Evolutionary conservation across 1,140 invertebrate species (phyloP), one percentile per base, ranked within the genome.

Genomic region (Drosophila sp.): DNA sequence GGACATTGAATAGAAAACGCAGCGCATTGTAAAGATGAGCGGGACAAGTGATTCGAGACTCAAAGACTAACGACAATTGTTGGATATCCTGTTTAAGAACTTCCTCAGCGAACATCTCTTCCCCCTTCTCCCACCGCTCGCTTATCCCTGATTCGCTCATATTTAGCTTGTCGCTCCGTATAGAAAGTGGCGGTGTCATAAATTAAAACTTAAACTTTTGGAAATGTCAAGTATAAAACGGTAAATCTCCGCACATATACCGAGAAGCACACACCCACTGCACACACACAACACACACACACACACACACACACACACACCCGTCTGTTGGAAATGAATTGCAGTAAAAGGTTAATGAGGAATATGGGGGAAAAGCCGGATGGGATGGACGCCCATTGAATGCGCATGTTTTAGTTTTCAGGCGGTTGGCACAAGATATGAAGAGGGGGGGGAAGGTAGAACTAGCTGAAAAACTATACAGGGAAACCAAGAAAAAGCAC

Each of bases 151-250:
- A 67, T 79, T 79, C 79, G 79, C 79, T 89, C 84, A 89, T 89
- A 89, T 89, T 89, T 84, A 84, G 80, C 67, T 89, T 84, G 77
- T 84, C 80, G 76, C 41, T 57, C 38, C 70, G 77, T 75, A 90
- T 90, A 91, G 89, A 91, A 90, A 90, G 83, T 78, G 83, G 86
- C 82, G 81, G 82, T 91, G 89, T 91, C 89, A 91, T 91, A 91
- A 91, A 91, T 91, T 91, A 91, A 91, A 91, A 91, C 89, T 91
- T 89, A 89, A 91, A 91, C 84, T 91, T 91, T 91, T 89, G 89
- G 84, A 91, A 89, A 91, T 91, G 89, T 91, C 89, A 91, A 91
- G 89, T 83, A 91, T 86, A 91, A 91, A 91, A 91, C 89, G 84
- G 89, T 91, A 91, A 91, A 91, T 91, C 89, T 91, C 81, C 75